Evolutionary conservation across 2,113 vertebrate species (phyloP).

Genomic region (Mobula hypostoma): DNA sequence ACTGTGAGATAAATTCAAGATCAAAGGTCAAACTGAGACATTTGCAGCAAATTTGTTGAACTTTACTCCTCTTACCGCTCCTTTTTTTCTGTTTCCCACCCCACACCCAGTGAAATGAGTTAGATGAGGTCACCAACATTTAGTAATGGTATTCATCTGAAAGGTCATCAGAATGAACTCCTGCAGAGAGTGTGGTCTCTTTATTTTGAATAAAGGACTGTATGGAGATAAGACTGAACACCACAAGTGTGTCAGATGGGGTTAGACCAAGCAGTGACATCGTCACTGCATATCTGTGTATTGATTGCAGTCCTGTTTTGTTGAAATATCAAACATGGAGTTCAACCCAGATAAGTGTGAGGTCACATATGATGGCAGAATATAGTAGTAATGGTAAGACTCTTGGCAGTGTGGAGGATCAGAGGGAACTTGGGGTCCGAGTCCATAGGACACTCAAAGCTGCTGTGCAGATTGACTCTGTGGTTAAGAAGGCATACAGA

Average conservation of each 20-base stretch:
- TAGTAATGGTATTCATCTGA: neutral
- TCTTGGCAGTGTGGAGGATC: no score
- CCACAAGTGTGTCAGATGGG: neutral
- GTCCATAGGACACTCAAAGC: no score
- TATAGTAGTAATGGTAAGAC: no score
- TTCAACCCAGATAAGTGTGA: no score
- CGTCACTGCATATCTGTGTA: neutral
- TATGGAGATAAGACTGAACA: neutral
- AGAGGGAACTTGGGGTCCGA: no score
- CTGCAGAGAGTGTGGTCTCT: neutral
- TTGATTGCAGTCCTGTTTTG: neutral
- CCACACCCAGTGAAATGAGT: neutral
- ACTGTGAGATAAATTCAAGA: neutral
- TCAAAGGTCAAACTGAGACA: constrained; percentile 5
- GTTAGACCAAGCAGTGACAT: neutral
- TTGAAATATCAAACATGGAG: neutral
- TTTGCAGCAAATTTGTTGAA: neutral
- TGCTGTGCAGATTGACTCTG: no score
- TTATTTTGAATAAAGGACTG: neutral
- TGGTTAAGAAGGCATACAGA: no score
- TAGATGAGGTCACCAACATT: neutral
- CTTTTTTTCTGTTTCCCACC: neutral
- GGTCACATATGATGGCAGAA: no score
- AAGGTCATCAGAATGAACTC: neutral
- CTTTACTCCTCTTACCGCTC: no score